phyloP scores from a whole-genome alignment of 2,888 invertebrate species.

The Ptychoptera contaminata region DNA sequence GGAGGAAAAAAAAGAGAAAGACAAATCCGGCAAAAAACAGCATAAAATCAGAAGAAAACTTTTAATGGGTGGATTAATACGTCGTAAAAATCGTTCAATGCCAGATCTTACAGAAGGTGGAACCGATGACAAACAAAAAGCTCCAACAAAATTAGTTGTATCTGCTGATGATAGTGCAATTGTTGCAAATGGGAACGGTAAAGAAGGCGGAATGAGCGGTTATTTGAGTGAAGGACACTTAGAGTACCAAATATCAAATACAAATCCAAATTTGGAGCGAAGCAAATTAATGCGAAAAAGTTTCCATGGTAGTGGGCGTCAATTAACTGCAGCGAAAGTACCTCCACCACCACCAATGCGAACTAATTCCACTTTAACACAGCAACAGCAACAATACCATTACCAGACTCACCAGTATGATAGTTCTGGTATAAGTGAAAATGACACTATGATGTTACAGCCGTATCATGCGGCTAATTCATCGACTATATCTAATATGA shows the following conservation, averaged over 20 bases:
- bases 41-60: conserved; percentile 78
- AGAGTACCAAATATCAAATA: conserved; percentile 48
- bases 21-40: conserved; percentile 71
- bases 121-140: conserved; percentile 24
- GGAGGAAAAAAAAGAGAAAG: conserved; percentile 47
- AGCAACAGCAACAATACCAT: conserved; percentile 22
- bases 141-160: conserved; percentile 17
- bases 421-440: conserved; percentile 19
- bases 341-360: conserved; percentile 74
- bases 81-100: conserved; percentile 80
- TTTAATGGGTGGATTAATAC: conserved; percentile 76
- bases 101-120: conserved; percentile 77
- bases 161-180: conserved; percentile 47
- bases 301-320: conserved; percentile 73
- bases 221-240: conserved; percentile 78
- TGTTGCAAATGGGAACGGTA: conserved; percentile 43
- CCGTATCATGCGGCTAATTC: conserved; percentile 28
- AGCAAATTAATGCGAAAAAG: conserved; percentile 81
- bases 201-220: conserved; percentile 42
- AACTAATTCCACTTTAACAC: conserved; percentile 64
- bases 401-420: conserved; percentile 14
- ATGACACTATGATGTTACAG: conserved; percentile 19
- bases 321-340: conserved; percentile 68
- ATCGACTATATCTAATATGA: conserved; percentile 29
- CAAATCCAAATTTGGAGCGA: conserved; percentile 70